Evolutionary conservation across 2,113 vertebrate species (phyloP).

Genomic region (Empidonax alnorum): DNA sequence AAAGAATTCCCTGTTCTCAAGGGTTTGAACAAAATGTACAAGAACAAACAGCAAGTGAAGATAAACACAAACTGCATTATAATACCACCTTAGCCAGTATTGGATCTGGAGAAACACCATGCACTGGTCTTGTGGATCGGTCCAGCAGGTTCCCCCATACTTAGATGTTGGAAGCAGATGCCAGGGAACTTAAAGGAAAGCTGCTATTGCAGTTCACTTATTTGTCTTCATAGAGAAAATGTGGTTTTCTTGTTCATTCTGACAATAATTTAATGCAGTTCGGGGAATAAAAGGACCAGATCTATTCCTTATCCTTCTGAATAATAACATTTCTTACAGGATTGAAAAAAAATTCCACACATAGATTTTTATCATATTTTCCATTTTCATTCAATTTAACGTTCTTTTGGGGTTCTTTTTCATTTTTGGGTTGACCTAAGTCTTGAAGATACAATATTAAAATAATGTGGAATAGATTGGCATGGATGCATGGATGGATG

Average conservation of each 20-base stretch:
- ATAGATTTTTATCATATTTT: background rate
- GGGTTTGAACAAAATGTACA: background rate
- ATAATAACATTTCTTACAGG: background rate
- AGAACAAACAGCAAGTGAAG: background rate
- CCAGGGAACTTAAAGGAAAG: background rate
- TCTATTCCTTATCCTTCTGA: background rate
- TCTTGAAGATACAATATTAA: background rate
- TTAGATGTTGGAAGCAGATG: background rate
- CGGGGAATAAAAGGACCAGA: background rate
- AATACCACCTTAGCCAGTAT: background rate
- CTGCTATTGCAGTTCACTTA: background rate
- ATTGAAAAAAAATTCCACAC: background rate
- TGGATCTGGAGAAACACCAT: background rate
- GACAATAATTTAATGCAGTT: background rate
- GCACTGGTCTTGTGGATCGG: background rate
- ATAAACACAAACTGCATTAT: background rate
- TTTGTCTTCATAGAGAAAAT: background rate
- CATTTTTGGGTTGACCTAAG: background rate
- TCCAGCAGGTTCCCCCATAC: background rate
- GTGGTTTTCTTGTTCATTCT: background rate
- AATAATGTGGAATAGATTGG: background rate
- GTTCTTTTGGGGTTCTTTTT: background rate
- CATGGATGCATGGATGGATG: background rate
- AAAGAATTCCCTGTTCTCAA: background rate
- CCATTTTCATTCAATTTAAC: background rate